Evolutionary conservation across 2,113 vertebrate species (phyloP).

Genomic region (Todiramphus chloris): DNA sequence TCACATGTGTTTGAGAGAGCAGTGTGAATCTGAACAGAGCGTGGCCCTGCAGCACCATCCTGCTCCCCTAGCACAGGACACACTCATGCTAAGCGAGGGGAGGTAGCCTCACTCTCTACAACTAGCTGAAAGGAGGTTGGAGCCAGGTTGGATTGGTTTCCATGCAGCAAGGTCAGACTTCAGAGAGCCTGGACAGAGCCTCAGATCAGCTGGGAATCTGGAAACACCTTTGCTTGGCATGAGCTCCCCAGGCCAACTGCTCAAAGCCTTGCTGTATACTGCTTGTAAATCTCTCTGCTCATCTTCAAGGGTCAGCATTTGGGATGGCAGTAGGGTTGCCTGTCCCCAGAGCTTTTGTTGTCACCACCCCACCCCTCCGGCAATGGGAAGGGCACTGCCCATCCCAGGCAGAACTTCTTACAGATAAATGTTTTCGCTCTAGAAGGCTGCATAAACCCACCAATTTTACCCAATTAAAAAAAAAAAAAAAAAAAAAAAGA

Average conservation of each 20-base stretch:
- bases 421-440: not conserved
- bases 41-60: fast-evolving
- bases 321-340: too few relatives aligned
- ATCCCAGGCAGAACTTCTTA: not conserved
- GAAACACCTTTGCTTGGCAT: fast-evolving
- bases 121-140: too few relatives aligned
- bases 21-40: fast-evolving
- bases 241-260: fast-evolving
- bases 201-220: too few relatives aligned
- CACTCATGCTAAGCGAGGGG: not conserved
- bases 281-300: too few relatives aligned
- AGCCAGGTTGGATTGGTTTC: too few relatives aligned
- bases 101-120: too few relatives aligned
- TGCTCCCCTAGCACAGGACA: not conserved
- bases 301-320: too few relatives aligned
- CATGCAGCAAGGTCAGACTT: not conserved
- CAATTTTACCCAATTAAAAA: not conserved
- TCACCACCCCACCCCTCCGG: too few relatives aligned
- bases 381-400: not conserved
- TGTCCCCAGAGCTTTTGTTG: not conserved
- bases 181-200: too few relatives aligned
- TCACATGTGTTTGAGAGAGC: not conserved
- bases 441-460: fast-evolving
- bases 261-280: fast-evolving
- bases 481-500: too few relatives aligned